Evolutionary conservation across 2,888 invertebrate genomes (phyloP).

Genomic region (Disparrhopalites patrizii): DNA sequence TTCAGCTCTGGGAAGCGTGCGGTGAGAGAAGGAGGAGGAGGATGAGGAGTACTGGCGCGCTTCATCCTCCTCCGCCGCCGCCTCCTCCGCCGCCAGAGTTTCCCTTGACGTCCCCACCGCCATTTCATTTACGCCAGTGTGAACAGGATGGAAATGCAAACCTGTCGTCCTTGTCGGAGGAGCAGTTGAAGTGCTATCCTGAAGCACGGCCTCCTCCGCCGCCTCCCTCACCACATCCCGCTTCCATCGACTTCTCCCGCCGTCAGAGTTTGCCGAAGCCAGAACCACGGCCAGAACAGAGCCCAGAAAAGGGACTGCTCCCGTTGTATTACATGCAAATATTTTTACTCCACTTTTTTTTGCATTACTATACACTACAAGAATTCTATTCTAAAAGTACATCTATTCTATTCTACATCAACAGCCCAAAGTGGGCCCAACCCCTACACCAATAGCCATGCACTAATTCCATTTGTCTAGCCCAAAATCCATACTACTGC

Average conservation of each 20-base stretch:
- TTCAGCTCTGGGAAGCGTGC: conserved; percentile 14
- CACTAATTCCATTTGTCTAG: too few species aligned
- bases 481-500: too few species aligned
- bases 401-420: too few species aligned
- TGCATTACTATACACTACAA: too few species aligned
- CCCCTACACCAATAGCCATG: too few species aligned
- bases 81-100: conserved; percentile 17
- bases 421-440: too few species aligned
- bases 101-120: conserved; percentile 17
- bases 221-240: conserved; percentile 10
- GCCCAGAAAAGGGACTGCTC: too few species aligned
- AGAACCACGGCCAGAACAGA: too few species aligned
- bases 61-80: conserved; percentile 21
- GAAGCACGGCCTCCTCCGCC: background rate
- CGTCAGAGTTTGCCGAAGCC: too few species aligned
- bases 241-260: conserved; percentile 1
- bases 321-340: too few species aligned
- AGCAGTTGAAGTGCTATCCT: background rate
- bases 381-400: too few species aligned
- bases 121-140: conserved; percentile 26
- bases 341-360: too few species aligned
- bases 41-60: background rate
- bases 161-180: background rate
- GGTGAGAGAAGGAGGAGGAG: conserved; percentile 7
- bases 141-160: conserved; percentile 24